Evolutionary conservation across 2,113 vertebrate species (phyloP).

Genomic region (Butorides virescens): DNA sequence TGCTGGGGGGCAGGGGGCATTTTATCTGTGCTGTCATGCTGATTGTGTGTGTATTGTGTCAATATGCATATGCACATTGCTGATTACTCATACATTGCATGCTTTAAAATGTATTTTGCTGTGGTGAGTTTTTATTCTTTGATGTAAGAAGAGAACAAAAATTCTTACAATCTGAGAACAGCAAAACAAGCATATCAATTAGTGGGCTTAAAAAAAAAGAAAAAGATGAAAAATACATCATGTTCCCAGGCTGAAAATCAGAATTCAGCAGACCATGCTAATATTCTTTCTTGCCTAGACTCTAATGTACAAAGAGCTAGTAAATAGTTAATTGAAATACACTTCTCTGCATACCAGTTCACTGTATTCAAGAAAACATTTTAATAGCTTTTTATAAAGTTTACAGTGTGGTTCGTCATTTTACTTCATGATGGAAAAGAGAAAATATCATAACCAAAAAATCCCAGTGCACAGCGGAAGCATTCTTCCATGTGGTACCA

Average conservation of each 20-base stretch:
- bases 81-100: background rate
- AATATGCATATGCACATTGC: background rate
- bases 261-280: background rate
- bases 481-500: background rate
- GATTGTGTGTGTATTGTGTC: background rate
- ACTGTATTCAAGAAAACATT: background rate
- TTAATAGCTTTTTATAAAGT: conserved; percentile 31
- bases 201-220: background rate
- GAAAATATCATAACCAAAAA: conserved; percentile 40
- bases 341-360: background rate
- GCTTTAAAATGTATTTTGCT: background rate
- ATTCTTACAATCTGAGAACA: background rate
- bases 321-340: background rate
- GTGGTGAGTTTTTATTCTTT: background rate
- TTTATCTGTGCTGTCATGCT: background rate
- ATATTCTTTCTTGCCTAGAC: background rate
- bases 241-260: background rate
- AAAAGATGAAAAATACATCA: background rate
- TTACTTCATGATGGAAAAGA: conserved; percentile 16
- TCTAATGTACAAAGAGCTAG: background rate
- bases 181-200: background rate
- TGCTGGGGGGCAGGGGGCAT: background rate
- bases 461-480: background rate
- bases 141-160: background rate
- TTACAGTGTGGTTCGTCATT: background rate